These are phyloP conservation scores for Drosophila athabasca DNA, from an alignment of 1,140 invertebrate genomes.

Conservation along the genomic window DNA sequence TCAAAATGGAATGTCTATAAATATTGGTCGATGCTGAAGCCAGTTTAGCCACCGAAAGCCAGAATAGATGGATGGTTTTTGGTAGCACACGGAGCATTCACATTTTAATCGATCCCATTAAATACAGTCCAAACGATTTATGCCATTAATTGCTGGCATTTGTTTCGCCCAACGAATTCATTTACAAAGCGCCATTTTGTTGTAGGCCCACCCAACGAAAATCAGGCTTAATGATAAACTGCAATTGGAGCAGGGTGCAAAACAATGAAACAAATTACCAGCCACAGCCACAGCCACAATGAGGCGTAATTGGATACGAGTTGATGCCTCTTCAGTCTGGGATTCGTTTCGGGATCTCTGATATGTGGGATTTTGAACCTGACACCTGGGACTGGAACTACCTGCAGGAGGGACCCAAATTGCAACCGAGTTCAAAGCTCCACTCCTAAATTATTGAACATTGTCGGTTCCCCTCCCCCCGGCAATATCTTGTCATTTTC, in stretches of 20 bases:
- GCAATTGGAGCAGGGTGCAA: slow-evolving; percentile 35
- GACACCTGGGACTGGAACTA: slow-evolving; percentile 26
- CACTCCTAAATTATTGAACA: slow-evolving; percentile 33
- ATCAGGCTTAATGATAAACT: slow-evolving; percentile 41
- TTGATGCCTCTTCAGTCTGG: neutral
- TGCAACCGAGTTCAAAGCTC: slow-evolving; percentile 57
- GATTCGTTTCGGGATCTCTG: slow-evolving; percentile 2
- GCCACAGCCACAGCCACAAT: slow-evolving; percentile 13
- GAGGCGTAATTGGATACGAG: slow-evolving; percentile 56
- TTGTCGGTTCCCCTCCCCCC: neutral
- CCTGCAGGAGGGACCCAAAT: slow-evolving; percentile 1
- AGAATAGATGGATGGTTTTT: slow-evolving; percentile 64
- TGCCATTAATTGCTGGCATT: slow-evolving; percentile 51
- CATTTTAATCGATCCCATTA: slow-evolving; percentile 67
- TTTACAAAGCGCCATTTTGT: slow-evolving; percentile 46
- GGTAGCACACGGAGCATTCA: slow-evolving; percentile 57
- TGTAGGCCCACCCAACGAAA: slow-evolving; percentile 29
- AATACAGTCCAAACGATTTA: slow-evolving; percentile 51
- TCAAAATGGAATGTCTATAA: slow-evolving; percentile 53
- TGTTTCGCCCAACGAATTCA: slow-evolving; percentile 60
- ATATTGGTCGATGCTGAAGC: slow-evolving; percentile 41
- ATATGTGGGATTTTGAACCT: neutral
- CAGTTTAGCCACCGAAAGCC: slow-evolving; percentile 53
- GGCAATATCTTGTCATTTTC: too few species aligned
- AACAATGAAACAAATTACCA: slow-evolving; percentile 72